These are phyloP conservation scores for Macaca nemestrina DNA, from an alignment of 2,113 vertebrate genomes.

Conservation along the genomic window DNA sequence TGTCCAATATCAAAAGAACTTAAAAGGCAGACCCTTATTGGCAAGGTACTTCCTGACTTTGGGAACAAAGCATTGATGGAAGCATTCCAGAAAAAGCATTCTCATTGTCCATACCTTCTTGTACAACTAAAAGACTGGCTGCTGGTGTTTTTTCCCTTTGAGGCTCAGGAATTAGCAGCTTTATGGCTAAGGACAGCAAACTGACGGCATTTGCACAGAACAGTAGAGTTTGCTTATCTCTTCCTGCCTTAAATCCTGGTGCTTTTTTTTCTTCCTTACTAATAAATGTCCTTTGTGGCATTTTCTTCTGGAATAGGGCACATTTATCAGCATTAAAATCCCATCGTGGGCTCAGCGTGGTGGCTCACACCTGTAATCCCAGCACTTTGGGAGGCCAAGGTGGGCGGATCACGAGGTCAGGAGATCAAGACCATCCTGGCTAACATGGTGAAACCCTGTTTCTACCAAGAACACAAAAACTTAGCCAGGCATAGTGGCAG, in stretches of 20 bases:
- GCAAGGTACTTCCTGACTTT: background rate
- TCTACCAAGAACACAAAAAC: too few relatives aligned
- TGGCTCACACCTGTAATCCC: too few relatives aligned
- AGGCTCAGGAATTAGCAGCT: background rate
- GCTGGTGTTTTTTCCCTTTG: background rate
- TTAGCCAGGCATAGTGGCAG: too few relatives aligned
- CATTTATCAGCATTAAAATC: background rate
- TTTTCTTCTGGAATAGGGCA: background rate
- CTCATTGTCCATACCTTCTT: background rate
- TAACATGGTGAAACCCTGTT: too few relatives aligned
- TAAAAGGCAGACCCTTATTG: background rate
- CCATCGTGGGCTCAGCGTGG: background rate
- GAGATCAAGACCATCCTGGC: too few relatives aligned
- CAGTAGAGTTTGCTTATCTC: background rate
- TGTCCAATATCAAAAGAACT: background rate
- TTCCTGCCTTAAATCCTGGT: background rate
- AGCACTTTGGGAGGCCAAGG: too few relatives aligned
- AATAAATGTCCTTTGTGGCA: background rate
- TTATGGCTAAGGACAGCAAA: background rate
- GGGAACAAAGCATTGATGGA: background rate
- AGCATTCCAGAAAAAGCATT: background rate
- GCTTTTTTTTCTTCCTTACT: background rate
- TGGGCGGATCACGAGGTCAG: too few relatives aligned
- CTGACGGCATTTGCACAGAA: background rate
- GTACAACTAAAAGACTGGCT: background rate